Conservation (phyloP, 1,140 invertebrate species). For the Anthonomus grandis region DNA sequence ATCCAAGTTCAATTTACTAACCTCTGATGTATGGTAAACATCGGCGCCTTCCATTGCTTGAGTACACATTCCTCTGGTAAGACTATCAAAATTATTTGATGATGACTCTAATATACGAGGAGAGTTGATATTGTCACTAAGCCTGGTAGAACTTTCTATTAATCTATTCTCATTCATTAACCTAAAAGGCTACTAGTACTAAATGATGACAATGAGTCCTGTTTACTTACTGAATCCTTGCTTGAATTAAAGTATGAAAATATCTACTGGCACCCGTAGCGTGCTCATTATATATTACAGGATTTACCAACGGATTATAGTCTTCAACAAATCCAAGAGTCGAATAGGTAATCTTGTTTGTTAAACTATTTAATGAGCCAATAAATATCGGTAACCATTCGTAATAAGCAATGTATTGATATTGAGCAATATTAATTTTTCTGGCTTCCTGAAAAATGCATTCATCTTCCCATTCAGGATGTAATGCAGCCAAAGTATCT, state of each 20-base stretch:
- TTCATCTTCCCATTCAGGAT: conserved; percentile 86
- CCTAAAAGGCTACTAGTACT: neutral
- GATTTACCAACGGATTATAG: conserved; percentile 76
- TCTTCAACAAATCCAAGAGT: conserved; percentile 70
- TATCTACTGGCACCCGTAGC: conserved; percentile 83
- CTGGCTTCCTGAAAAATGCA: conserved; percentile 82
- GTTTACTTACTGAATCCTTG: conserved; percentile 66
- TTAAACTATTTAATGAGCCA: conserved; percentile 62
- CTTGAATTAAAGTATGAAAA: conserved; percentile 80
- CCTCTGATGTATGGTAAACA: conserved; percentile 68
- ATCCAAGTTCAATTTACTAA: no score
- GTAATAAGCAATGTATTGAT: conserved; percentile 81
- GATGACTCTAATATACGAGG: conserved; percentile 63
- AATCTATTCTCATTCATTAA: conserved; percentile 54
- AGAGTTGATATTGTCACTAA: conserved; percentile 75
- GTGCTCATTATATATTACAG: conserved; percentile 78
- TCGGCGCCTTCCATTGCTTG: conserved; percentile 69
- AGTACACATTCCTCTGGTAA: conserved; percentile 66
- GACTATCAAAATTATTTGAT: conserved; percentile 61
- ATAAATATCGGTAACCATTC: conserved; percentile 82
- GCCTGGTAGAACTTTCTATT: conserved; percentile 56
- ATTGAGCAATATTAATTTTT: conserved; percentile 70
- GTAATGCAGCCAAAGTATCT: conserved; percentile 63
- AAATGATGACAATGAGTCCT: neutral
- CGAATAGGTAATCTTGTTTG: conserved; percentile 66